phyloP scores from a whole-genome alignment of 1,140 invertebrate species.

The Holcopasites calliopsidis region DNA sequence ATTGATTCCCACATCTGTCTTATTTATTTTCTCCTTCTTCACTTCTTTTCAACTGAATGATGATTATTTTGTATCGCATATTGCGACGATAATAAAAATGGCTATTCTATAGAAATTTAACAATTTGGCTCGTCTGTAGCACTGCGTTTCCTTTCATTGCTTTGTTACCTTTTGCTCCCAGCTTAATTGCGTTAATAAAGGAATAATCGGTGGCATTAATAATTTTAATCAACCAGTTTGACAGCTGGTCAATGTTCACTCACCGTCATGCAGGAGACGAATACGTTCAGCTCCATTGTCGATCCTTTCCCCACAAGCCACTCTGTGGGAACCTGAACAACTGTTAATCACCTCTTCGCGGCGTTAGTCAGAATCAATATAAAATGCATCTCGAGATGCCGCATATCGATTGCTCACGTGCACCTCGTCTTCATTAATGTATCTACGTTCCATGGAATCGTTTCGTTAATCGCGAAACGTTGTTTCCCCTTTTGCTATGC shows the following conservation, averaged over 20 bases:
- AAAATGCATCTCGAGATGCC: not conserved
- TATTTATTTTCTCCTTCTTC: too few species aligned
- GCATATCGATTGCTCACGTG: conserved; percentile 14
- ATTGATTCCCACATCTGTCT: too few species aligned
- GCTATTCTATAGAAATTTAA: too few species aligned
- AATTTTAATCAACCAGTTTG: not conserved
- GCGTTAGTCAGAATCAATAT: not conserved
- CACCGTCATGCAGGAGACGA: conserved; percentile 52
- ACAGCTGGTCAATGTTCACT: conserved; percentile 38
- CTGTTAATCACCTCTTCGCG: conserved; percentile 24
- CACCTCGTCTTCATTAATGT: not conserved
- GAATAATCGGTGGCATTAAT: too few species aligned
- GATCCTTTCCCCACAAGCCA: conserved; percentile 11
- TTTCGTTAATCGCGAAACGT: not conserved
- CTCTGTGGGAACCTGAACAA: not conserved
- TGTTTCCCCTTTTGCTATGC: not conserved
- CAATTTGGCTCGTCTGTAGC: too few species aligned
- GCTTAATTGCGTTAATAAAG: too few species aligned
- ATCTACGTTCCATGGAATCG: not conserved
- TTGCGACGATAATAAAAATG: too few species aligned
- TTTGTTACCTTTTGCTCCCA: too few species aligned
- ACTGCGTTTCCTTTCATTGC: too few species aligned
- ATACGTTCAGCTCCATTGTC: conserved; percentile 53
- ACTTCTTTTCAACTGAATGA: too few species aligned
- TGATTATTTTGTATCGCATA: too few species aligned